Evolutionary conservation across 2,888 invertebrate species (phyloP), one percentile per base, ranked within the genome.

Genomic region (Drosophila emarginata): DNA sequence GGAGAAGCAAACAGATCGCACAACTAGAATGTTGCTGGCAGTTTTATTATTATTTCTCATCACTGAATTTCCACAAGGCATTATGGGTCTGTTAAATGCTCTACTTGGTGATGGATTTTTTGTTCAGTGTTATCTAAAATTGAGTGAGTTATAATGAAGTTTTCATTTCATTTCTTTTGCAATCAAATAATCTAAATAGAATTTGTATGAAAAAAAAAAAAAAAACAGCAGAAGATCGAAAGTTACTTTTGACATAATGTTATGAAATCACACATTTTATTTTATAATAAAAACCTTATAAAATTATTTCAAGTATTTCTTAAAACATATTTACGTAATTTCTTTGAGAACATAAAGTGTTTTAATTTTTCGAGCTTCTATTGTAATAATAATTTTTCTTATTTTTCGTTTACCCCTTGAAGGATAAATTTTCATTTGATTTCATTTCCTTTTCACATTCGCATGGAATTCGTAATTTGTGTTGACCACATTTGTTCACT

Each of bases 41-140:
- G 95, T 98, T 7, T 93, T 98, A 26, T 93, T 97, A 1, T 93
- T 98, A 12, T 98, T 98, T 91, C 93, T 98, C 11, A 94, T 97
- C 67, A 97, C 97, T 0, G 98, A 98, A 90, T 94, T 98, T 74
- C 98, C 98, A 0, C 97, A 98, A 90, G 97, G 96, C 0, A 94
- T 96, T 61, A 93, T 96, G 79, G 97, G 92, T 5, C 93, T 98
- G 15, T 93, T 98, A 50, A 96, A 95, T 67, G 96, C 96, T 0
- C 93, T 95, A 23, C 93, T 97, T 39, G 96, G 96, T 3, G 94
- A 95, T 57, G 93, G 94, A 54, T 96, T 98, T 89, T 95, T 96
- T 87, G 93, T 93, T 85, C 93, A 95, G 87, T 97, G 97, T 92
- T 98, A 98, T 92, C 93, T 94, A 72, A 94, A 95, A 68, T 94